phyloP scores from a whole-genome alignment of 2,797 vertebrate species.

The Petrocephalus sullivani region DNA sequence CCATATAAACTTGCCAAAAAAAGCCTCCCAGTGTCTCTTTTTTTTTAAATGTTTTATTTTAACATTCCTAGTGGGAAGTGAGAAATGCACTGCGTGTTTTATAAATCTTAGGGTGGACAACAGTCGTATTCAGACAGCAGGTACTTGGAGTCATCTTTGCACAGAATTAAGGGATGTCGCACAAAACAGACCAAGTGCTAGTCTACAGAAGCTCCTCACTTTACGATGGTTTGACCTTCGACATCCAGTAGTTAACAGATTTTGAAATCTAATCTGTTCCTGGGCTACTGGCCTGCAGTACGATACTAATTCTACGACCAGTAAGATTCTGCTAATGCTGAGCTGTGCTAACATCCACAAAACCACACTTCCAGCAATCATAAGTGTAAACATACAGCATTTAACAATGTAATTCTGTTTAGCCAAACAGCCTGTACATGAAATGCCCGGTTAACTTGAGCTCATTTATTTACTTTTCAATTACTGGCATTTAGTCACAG shows the following conservation, averaged over 20 bases:
- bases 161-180: background rate
- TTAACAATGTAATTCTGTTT: background rate
- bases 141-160: background rate
- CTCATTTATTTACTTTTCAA: background rate
- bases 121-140: background rate
- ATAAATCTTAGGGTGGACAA: background rate
- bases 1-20: constrained; percentile 63
- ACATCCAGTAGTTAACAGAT: background rate
- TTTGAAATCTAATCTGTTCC: background rate
- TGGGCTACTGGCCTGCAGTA: background rate
- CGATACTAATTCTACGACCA: background rate
- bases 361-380: background rate
- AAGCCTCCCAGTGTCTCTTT: constrained; percentile 38
- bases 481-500: background rate
- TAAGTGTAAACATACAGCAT: background rate
- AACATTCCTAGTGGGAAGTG: background rate
- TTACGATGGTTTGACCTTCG: background rate
- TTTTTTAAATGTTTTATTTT: background rate
- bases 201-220: background rate
- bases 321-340: background rate
- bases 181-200: background rate
- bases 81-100: background rate
- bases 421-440: background rate
- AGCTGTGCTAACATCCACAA: background rate
- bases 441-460: background rate